Evolutionary conservation across 2,797 vertebrate genomes (phyloP), one percentile per base, ranked within the genome.

Genomic region (Fratercula arctica): DNA sequence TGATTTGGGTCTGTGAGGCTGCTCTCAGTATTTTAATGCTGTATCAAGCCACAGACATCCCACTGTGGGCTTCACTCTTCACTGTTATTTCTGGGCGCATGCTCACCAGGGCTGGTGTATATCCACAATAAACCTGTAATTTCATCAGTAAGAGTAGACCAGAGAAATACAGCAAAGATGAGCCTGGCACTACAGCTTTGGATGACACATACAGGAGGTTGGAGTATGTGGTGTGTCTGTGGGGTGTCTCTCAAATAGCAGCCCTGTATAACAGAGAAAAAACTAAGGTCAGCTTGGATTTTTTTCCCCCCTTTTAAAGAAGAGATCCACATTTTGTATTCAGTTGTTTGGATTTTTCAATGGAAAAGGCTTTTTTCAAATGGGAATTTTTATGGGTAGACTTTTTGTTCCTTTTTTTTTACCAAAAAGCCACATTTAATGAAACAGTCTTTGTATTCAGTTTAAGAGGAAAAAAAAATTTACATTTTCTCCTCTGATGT

Each of bases 341-440:
- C 37, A 68, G 18, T 45, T 92, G 10, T 78, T 91, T 75, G 66
- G 43, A 81, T 72, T 91, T 96, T 93, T 75, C 48, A 46, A 92
- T 68, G 50, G 45, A 85, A 92, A 92, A 75, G 26, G 0, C 9
- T 72, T 90, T 73, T 89, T 93, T 91, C 23, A 53, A 91, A 80
- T 54, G 78, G 10, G 29, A 89, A 72, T 84, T 96, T 89, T 96
- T 87, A 91, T 84, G 92, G 82, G 72, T 89, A 89, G 69, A 56
- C 8, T 69, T 94, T 93, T 86, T 96, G 90, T 96, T 95, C 45
- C 33, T 2, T 85, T 82, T 88, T 88, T 89, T 90, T 77, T 59
- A 83, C 72, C 50, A 61, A 94, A 91, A 96, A 94, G 53, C 79
- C 92, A 89, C 94, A 91, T 87, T 84, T 93, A 93, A 96, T 87